A percentile compares a stretch with the other conserved stretches of the same genome.
Conservation (phyloP, 2,113 vertebrate species). For the Syngnathoides biaculeatus region DNA sequence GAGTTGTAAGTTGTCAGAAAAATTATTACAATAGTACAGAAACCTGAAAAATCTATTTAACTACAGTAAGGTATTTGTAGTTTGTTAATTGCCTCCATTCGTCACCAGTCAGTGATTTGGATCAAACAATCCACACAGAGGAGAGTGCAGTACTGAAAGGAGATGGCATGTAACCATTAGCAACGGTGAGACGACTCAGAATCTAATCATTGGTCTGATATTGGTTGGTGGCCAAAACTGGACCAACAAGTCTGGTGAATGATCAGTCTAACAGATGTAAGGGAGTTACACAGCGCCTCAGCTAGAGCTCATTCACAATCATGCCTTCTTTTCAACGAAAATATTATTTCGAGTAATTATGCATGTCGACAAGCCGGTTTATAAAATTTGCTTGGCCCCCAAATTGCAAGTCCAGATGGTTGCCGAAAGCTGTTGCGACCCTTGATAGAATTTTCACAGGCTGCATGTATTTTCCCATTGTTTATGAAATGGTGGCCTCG, state of each 20-base stretch:
- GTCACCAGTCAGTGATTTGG: neutral
- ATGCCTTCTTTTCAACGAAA: neutral
- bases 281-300: neutral
- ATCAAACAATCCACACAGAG: neutral
- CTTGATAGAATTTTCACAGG: slow-evolving; percentile 25
- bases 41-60: neutral
- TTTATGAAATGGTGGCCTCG: slow-evolving; percentile 16
- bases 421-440: slow-evolving; percentile 14
- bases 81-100: too few relatives aligned
- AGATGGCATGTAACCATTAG: neutral
- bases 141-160: neutral
- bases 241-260: neutral
- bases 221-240: neutral
- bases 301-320: neutral
- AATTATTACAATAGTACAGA: too few relatives aligned
- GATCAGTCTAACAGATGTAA: too few relatives aligned
- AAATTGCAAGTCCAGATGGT: slow-evolving; percentile 36
- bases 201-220: neutral
- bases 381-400: neutral
- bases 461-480: slow-evolving; percentile 20
- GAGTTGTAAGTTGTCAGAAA: neutral
- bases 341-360: neutral
- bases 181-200: neutral
- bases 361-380: neutral
- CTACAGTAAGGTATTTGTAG: neutral